Evolutionary conservation across 1,140 invertebrate genomes (phyloP), one percentile per base, ranked within the genome.

Genomic region (Micrasema minimum): DNA sequence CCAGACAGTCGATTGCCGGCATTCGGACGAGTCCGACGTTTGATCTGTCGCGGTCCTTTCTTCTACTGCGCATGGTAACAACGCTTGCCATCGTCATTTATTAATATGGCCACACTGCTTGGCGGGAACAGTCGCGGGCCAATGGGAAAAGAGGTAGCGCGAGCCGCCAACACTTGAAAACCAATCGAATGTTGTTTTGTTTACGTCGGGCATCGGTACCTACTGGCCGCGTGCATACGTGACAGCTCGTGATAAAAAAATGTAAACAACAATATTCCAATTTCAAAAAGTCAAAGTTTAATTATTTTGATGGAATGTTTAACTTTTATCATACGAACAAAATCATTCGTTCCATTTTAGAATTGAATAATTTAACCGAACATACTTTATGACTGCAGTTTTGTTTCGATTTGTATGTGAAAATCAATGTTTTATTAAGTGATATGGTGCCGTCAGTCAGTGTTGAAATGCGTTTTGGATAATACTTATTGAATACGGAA

Each of bases 81-180:
- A n/a, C n/a, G n/a, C n/a, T n/a, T n/a, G n/a, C n/a, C n/a, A n/a
- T n/a, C n/a, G n/a, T n/a, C n/a, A n/a, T n/a, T n/a, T n/a, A n/a
- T n/a, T n/a, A n/a, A n/a, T n/a, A n/a, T n/a, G n/a, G n/a, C n/a
- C n/a, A n/a, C n/a, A 57, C 53, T 38, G 53, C 53, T 57, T 57
- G 53, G 53, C 53, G 53, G 53, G 53, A 57, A 57, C 53, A 18
- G 50, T n/a, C n/a, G 14, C 53, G 14, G 53, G 16, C 53, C 53
- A 57, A 57, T 57, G 26, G 31, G n/a, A n/a, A n/a, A n/a, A n/a
- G n/a, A n/a, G n/a, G n/a, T n/a, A n/a, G n/a, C n/a, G n/a, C n/a
- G n/a, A n/a, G n/a, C n/a, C n/a, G n/a, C n/a, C 26, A 51, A 31
- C 53, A 31, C 31, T n/a, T 20, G 26, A 10, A 14, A 14, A 7